Percentiles rank a stretch among this genome's conserved stretches.
phyloP scores from a whole-genome alignment of 1,140 invertebrate species.

The Oedothorax gibbosus region DNA sequence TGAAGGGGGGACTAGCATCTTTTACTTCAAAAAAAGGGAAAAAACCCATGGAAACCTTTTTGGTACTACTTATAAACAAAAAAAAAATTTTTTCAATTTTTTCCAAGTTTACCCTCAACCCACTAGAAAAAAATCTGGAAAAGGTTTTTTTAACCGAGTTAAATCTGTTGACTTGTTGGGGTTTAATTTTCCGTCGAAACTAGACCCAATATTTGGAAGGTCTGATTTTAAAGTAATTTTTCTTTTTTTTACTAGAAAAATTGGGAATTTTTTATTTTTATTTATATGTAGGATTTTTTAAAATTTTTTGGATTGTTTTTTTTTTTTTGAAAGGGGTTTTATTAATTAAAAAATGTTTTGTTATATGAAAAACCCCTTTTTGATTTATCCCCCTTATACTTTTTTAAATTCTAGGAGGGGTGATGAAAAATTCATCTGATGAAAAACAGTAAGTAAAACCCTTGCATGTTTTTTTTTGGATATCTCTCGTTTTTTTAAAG shows the following conservation, averaged over 20 bases:
- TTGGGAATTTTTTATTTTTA: not conserved
- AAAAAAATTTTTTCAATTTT: not conserved
- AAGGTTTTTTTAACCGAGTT: not conserved
- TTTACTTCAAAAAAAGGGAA: conserved; percentile 43
- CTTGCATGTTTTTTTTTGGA: no score
- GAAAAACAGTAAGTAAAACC: not conserved
- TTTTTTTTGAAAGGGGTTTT: not conserved
- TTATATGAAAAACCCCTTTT: not conserved
- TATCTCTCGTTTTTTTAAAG: no score
- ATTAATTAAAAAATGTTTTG: not conserved
- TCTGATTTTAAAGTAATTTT: not conserved
- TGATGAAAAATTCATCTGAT: conserved; percentile 11
- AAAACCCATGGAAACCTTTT: conserved; percentile 19
- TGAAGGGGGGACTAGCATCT: conserved; percentile 66
- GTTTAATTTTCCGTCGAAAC: not conserved
- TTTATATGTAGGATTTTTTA: not conserved
- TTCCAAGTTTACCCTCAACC: not conserved
- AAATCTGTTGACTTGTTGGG: not conserved
- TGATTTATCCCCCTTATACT: not conserved
- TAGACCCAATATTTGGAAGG: not conserved
- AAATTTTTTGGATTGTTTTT: not conserved
- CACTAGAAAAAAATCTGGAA: not conserved
- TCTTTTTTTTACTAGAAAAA: not conserved
- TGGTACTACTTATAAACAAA: not conserved
- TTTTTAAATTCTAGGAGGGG: conserved; percentile 36